Evolutionary conservation across 1,140 invertebrate genomes (phyloP).

Genomic region (Temnothorax longispinosus): DNA sequence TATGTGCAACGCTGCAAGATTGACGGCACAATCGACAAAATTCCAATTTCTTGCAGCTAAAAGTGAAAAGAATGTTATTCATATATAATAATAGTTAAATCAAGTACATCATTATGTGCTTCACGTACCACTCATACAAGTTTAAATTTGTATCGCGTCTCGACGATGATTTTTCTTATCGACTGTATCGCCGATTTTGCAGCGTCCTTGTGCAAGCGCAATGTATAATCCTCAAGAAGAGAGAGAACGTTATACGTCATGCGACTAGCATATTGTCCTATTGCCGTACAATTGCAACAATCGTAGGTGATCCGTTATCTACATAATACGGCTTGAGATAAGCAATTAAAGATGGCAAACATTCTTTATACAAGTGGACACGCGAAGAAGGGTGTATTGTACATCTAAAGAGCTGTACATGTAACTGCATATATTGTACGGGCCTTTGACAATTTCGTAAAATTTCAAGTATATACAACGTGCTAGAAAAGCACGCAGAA

Average conservation of each 20-base stretch:
- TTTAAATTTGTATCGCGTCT: neutral
- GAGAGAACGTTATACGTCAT: conserved; percentile 46
- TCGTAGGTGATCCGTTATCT: conserved; percentile 51
- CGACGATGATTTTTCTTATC: neutral
- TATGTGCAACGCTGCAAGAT: neutral
- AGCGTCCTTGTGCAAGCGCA: conserved; percentile 23
- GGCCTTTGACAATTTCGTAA: conserved; percentile 1
- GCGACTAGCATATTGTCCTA: conserved; percentile 33
- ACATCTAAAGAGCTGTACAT: conserved; percentile 49
- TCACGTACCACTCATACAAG: neutral
- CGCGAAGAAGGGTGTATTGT: conserved; percentile 39
- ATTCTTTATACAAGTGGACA: conserved; percentile 40
- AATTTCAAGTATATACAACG: conserved; percentile 25
- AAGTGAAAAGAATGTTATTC: neutral
- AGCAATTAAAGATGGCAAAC: conserved; percentile 40
- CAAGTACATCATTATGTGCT: neutral
- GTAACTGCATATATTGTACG: conserved; percentile 36
- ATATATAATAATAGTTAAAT: neutral
- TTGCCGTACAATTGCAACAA: conserved; percentile 54
- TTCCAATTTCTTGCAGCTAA: neutral
- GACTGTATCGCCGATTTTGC: neutral
- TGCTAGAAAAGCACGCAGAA: conserved; percentile 15
- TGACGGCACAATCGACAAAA: conserved; percentile 1
- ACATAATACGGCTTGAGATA: conserved; percentile 36
- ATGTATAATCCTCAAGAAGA: conserved; percentile 22